Percentiles rank a stretch among this genome's conserved stretches.
Evolutionary conservation across 2,797 vertebrate genomes (phyloP).

Genomic region (Podarcis siculus): DNA sequence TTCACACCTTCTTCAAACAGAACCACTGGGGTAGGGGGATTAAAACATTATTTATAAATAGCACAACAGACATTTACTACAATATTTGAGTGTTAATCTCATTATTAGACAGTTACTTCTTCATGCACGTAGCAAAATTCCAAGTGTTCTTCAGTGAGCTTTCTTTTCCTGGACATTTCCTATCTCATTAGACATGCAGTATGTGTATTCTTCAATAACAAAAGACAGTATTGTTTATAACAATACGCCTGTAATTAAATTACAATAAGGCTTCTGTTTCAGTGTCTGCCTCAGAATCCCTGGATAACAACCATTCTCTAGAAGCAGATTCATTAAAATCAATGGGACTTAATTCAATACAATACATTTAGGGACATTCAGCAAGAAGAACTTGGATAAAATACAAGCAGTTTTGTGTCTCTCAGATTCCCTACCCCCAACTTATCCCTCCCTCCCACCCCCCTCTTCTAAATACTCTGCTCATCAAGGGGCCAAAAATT

Average conservation of each 20-base stretch:
- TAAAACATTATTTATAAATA: too few species aligned
- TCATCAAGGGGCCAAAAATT: not conserved
- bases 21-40: too few species aligned
- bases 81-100: not conserved
- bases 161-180: not conserved
- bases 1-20: too few species aligned
- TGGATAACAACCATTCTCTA: constrained; percentile 11
- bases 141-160: not conserved
- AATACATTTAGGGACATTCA: not conserved
- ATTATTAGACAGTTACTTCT: constrained; percentile 1
- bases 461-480: not conserved
- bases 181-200: not conserved
- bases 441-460: too few species aligned
- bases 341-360: not conserved
- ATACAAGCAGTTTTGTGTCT: not conserved
- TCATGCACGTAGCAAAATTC: not conserved
- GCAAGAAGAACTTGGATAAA: not conserved
- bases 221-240: constrained; percentile 8
- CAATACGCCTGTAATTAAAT: constrained; percentile 5
- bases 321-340: not conserved
- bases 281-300: not conserved
- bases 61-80: not conserved
- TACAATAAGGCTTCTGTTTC: not conserved
- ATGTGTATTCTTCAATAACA: not conserved
- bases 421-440: not conserved